phyloP scores from a whole-genome alignment of 2,888 invertebrate species.

The Andrena fulva region DNA sequence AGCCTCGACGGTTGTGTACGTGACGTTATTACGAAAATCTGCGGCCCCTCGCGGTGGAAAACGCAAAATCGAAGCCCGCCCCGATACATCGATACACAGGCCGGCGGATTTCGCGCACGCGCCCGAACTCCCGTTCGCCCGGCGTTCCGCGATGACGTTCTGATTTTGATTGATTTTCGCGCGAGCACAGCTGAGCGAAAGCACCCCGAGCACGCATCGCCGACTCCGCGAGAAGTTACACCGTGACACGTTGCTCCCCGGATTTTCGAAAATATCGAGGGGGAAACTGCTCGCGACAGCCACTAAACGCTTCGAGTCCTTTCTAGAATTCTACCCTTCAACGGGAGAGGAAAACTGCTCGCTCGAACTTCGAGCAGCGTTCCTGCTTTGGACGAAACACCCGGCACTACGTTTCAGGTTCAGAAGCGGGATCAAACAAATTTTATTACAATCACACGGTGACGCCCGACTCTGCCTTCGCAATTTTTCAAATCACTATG shows the following conservation, averaged over 20 bases:
- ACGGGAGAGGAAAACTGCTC: too few species aligned
- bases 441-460: too few species aligned
- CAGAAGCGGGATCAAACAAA: too few species aligned
- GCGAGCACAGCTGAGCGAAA: constrained; percentile 51
- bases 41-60: constrained; percentile 44
- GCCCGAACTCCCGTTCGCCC: constrained; percentile 39
- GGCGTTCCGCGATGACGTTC: constrained; percentile 50
- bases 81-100: constrained; percentile 7
- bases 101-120: constrained; percentile 32
- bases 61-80: constrained; percentile 63
- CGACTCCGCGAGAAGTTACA: constrained; percentile 19
- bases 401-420: too few species aligned
- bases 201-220: constrained; percentile 24
- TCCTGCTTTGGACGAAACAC: not conserved
- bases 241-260: not conserved
- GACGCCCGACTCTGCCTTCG: too few species aligned
- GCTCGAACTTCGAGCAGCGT: not conserved
- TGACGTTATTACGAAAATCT: constrained; percentile 79
- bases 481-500: too few species aligned
- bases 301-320: not conserved
- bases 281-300: not conserved
- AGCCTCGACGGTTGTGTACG: constrained; percentile 72
- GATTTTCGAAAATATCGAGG: constrained; percentile 8
- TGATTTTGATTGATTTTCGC: constrained; percentile 59
- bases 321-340: not conserved